phyloP scores from a whole-genome alignment of 2,797 vertebrate species.

The Sebastes glaucus region DNA sequence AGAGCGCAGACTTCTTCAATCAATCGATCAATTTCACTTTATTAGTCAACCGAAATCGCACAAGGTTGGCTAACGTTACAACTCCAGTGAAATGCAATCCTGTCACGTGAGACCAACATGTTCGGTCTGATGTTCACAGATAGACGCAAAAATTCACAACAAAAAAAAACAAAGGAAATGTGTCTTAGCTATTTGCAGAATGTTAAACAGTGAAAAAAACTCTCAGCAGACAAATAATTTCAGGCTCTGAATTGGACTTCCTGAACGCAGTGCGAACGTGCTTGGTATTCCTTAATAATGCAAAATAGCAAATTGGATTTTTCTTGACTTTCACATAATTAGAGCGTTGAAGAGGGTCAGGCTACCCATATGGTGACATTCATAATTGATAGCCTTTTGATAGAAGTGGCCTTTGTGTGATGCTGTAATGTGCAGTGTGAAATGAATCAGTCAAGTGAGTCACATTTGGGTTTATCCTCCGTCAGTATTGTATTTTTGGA shows the following conservation, averaged over 20 bases:
- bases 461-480: slow-evolving; percentile 10
- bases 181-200: background rate
- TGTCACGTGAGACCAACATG: too few species aligned
- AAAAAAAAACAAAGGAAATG: too few species aligned
- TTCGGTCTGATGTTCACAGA: too few species aligned
- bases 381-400: slow-evolving; percentile 71
- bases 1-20: too few species aligned
- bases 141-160: too few species aligned
- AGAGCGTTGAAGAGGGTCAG: slow-evolving; percentile 38
- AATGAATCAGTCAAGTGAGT: slow-evolving; percentile 27
- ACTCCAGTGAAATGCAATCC: too few species aligned
- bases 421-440: slow-evolving; percentile 45
- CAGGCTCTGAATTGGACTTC: slow-evolving; percentile 3
- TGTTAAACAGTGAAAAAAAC: background rate
- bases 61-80: too few species aligned
- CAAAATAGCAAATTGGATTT: slow-evolving; percentile 69
- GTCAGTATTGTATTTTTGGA: slow-evolving; percentile 18
- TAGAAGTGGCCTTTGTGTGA: slow-evolving; percentile 50
- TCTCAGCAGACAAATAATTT: background rate
- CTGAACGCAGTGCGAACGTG: background rate
- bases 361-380: slow-evolving; percentile 58
- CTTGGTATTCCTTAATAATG: slow-evolving; percentile 63
- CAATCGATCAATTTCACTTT: too few species aligned
- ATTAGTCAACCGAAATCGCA: too few species aligned
- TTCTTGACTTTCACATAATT: slow-evolving; percentile 68